Conservation (phyloP, 2,888 invertebrate species). For the Cantharis flavilabris region DNA sequence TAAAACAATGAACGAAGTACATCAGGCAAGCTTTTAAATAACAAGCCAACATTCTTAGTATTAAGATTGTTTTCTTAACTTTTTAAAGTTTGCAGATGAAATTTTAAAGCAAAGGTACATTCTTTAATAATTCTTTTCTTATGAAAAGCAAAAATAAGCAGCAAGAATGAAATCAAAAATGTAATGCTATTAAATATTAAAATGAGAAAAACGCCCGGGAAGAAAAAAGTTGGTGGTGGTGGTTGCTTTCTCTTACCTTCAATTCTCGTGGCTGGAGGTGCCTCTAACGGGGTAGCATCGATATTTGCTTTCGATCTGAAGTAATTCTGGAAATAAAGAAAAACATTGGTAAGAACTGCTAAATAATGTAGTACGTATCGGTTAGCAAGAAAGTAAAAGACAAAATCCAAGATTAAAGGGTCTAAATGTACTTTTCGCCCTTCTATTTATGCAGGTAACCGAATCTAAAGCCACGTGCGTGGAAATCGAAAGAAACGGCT, state of each 20-base stretch:
- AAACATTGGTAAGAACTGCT: constrained; percentile 1
- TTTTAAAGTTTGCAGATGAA: constrained; percentile 47
- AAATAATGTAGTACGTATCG: constrained; percentile 2
- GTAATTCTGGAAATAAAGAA: constrained; percentile 43
- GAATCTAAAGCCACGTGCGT: constrained; percentile 37
- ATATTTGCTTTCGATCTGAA: constrained; percentile 40
- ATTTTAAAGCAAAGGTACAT: constrained; percentile 47
- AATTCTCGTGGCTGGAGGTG: constrained; percentile 45
- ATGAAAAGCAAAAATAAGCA: constrained; percentile 37
- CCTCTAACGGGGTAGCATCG: constrained; percentile 43
- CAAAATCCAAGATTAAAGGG: constrained; percentile 30
- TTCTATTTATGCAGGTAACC: constrained; percentile 33
- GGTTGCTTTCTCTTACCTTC: constrained; percentile 44
- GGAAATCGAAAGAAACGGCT: constrained; percentile 29
- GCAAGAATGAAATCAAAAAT: constrained; percentile 40
- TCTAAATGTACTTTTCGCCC: constrained; percentile 26
- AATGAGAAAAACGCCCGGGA: background rate
- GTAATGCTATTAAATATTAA: constrained; percentile 36
- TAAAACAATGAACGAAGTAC: constrained; percentile 44
- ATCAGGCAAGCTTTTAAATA: constrained; percentile 43
- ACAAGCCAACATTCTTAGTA: constrained; percentile 47
- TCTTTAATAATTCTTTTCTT: constrained; percentile 44
- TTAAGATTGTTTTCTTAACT: constrained; percentile 50
- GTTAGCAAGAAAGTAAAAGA: constrained; percentile 4
- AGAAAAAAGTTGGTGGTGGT: constrained; percentile 6